A percentile compares a stretch with the other conserved stretches of the same genome.
These are phyloP conservation scores for Cheilosia grossa DNA, from an alignment of 2,888 invertebrate species.

Conservation along the genomic window DNA sequence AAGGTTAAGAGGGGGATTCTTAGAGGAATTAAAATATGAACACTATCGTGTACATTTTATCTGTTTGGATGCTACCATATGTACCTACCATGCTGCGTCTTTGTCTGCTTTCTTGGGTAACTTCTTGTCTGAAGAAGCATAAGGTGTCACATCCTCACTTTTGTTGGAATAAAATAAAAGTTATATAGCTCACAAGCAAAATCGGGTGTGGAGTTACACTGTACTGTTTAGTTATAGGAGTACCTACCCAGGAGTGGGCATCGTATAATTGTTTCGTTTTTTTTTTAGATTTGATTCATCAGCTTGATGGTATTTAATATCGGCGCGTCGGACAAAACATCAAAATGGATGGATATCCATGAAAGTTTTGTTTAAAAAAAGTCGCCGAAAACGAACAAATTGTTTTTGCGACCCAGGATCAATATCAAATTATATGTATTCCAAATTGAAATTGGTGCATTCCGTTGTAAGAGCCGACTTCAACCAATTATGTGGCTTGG, in stretches of 20 bases:
- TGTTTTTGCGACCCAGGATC: too few species aligned
- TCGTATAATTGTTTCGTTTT: neutral
- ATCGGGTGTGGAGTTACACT: constrained; percentile 15
- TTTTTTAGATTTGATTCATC: too few species aligned
- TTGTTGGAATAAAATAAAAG: constrained; percentile 17
- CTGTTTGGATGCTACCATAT: constrained; percentile 30
- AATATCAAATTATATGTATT: too few species aligned
- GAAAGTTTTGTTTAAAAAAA: too few species aligned
- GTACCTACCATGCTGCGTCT: constrained; percentile 19
- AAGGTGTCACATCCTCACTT: constrained; percentile 42
- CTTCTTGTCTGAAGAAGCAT: constrained; percentile 50
- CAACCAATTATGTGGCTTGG: too few species aligned
- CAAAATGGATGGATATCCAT: too few species aligned
- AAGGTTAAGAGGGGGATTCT: neutral
- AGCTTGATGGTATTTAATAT: too few species aligned
- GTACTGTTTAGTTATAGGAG: neutral
- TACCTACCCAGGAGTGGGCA: neutral
- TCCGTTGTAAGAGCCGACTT: too few species aligned
- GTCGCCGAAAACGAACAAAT: too few species aligned
- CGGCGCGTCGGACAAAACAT: too few species aligned
- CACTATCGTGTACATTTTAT: constrained; percentile 53
- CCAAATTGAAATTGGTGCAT: too few species aligned
- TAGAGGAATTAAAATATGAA: constrained; percentile 55
- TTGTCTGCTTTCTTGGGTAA: constrained; percentile 44
- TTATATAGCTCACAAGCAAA: constrained; percentile 17